Conservation (phyloP, 2,888 invertebrate genomes). For the Encarsia formosa region DNA sequence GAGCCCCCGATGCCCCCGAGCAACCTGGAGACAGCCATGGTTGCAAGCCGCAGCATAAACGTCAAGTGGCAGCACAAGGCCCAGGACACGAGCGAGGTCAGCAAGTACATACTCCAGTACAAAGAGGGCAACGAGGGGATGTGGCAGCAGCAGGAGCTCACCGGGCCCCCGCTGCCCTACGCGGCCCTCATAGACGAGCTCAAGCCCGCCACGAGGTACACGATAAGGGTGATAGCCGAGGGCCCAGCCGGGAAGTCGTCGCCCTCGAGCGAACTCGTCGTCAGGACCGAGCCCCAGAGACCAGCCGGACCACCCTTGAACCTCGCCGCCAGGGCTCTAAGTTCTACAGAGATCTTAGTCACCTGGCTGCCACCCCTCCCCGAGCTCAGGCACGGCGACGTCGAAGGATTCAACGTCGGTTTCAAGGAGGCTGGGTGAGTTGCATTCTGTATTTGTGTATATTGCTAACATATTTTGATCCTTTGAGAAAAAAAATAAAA, state of each 20-base stretch:
- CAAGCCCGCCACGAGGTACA: slow-evolving; percentile 68
- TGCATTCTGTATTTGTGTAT: too few relatives aligned
- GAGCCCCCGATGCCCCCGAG: slow-evolving; percentile 72
- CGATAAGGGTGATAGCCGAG: slow-evolving; percentile 68
- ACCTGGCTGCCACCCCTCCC: slow-evolving; percentile 70
- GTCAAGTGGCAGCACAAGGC: slow-evolving; percentile 72
- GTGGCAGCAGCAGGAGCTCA: slow-evolving; percentile 66
- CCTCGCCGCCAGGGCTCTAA: slow-evolving; percentile 65
- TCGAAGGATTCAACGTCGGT: slow-evolving; percentile 73
- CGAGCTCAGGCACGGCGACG: slow-evolving; percentile 69
- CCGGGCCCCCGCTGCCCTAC: slow-evolving; percentile 61
- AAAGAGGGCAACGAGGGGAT: slow-evolving; percentile 59
- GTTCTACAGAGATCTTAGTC: slow-evolving; percentile 69
- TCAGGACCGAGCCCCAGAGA: slow-evolving; percentile 67
- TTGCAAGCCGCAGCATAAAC: slow-evolving; percentile 68
- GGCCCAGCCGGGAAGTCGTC: slow-evolving; percentile 69
- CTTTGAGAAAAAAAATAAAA: too few relatives aligned
- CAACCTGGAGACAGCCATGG: slow-evolving; percentile 64
- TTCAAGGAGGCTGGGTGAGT: slow-evolving; percentile 55
- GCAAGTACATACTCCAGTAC: slow-evolving; percentile 67
- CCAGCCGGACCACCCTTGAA: slow-evolving; percentile 68
- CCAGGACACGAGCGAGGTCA: slow-evolving; percentile 66
- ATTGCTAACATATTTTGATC: too few relatives aligned
- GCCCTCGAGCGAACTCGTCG: slow-evolving; percentile 61
- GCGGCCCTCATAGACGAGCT: slow-evolving; percentile 65